Percentiles rank a stretch among this genome's conserved stretches.
These are phyloP conservation scores for Anodontia alba DNA, from an alignment of 2,888 invertebrate species.

Conservation along the genomic window DNA sequence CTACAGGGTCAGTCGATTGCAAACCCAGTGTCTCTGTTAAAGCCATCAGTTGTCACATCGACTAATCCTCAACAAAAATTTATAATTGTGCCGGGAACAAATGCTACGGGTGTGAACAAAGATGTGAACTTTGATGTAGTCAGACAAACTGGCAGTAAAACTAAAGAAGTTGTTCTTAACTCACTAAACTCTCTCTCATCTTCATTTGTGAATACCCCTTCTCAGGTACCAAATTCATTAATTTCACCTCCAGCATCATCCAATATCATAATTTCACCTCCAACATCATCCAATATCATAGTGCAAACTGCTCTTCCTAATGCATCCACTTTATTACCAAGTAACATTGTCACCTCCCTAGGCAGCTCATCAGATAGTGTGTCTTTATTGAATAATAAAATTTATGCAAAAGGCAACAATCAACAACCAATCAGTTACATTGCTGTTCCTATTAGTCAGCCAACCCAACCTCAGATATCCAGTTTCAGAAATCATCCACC, in stretches of 20 bases:
- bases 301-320: background rate
- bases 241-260: slow-evolving; percentile 12
- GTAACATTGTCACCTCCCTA: background rate
- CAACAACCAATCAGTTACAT: slow-evolving; percentile 6
- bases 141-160: background rate
- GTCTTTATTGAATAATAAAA: background rate
- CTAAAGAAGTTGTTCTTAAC: background rate
- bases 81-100: slow-evolving; percentile 52
- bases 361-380: slow-evolving; percentile 15
- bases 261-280: slow-evolving; percentile 1
- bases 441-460: slow-evolving; percentile 4
- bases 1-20: background rate
- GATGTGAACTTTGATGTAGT: background rate
- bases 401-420: background rate
- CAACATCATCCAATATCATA: background rate
- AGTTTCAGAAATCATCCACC: background rate
- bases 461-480: background rate
- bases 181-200: background rate
- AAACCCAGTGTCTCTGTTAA: background rate
- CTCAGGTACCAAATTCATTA: slow-evolving; percentile 2
- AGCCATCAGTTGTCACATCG: background rate
- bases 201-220: background rate
- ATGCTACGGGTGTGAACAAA: background rate
- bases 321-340: background rate
- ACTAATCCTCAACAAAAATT: slow-evolving; percentile 45